These are phyloP conservation scores for Galeruca laticollis DNA, from an alignment of 2,888 invertebrate genomes.

Conservation along the genomic window DNA sequence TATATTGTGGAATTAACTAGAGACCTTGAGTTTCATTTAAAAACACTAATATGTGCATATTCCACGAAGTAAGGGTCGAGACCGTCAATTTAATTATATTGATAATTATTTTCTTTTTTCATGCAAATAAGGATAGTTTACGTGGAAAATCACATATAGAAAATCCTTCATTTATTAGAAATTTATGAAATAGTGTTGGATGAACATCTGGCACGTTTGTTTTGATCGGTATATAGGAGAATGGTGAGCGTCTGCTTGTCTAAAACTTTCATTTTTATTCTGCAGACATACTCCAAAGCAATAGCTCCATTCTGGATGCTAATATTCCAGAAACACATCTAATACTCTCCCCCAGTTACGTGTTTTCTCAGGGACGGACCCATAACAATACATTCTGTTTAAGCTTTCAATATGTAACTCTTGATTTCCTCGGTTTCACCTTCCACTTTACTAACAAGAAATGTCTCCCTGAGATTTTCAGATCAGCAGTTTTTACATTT, in stretches of 20 bases:
- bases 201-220: constrained; percentile 14
- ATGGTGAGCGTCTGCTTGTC: neutral
- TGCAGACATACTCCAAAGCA: constrained; percentile 21
- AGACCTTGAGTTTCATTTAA: too few species aligned
- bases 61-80: too few species aligned
- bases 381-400: neutral
- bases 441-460: too few species aligned
- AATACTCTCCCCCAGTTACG: constrained; percentile 21
- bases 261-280: constrained; percentile 30
- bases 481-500: too few species aligned
- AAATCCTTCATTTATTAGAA: neutral
- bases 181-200: constrained; percentile 6
- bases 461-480: too few species aligned
- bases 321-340: constrained; percentile 34
- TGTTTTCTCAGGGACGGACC: constrained; percentile 1
- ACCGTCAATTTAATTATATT: too few species aligned
- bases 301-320: constrained; percentile 33
- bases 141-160: neutral
- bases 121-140: too few species aligned
- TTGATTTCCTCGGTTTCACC: neutral
- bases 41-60: too few species aligned
- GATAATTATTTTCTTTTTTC: too few species aligned
- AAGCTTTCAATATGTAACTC: too few species aligned
- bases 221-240: neutral
- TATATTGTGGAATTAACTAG: too few species aligned